Evolutionary conservation across 2,113 vertebrate species (phyloP).

Genomic region (Serinus canaria): DNA sequence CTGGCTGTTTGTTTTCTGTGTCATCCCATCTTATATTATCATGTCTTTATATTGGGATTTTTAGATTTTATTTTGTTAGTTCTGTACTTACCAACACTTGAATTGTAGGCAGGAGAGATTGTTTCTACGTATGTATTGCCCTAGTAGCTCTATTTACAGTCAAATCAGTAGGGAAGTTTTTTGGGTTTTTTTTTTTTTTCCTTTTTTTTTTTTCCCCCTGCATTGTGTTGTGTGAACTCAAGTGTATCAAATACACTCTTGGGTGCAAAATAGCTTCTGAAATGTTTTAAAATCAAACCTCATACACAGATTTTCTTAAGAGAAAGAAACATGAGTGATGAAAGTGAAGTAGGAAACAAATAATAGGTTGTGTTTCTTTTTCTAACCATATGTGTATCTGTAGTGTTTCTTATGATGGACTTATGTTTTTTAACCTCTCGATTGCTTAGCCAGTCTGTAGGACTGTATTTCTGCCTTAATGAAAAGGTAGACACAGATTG

Average conservation of each 20-base stretch:
- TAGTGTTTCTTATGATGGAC: not conserved
- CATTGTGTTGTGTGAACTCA: not conserved
- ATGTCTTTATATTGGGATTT: not conserved
- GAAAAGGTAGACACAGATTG: not conserved
- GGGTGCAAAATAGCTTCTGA: not conserved
- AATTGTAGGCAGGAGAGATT: not conserved
- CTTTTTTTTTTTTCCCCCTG: accelerated
- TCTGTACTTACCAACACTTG: not conserved
- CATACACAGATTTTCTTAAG: not conserved
- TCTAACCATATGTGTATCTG: not conserved
- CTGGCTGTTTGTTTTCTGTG: not conserved
- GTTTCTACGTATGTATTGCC: not conserved
- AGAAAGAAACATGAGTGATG: not conserved
- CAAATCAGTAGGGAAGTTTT: not conserved
- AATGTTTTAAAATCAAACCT: not conserved
- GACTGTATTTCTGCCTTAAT: not conserved
- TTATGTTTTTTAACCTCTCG: not conserved
- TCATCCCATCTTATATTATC: not conserved
- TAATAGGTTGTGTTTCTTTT: not conserved
- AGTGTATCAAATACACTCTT: not conserved
- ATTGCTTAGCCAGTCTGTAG: not conserved
- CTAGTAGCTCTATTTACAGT: not conserved
- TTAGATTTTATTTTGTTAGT: not conserved
- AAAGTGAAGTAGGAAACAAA: not conserved
- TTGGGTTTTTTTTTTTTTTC: no score